Evolutionary conservation across 2,888 invertebrate genomes (phyloP), one percentile per base, ranked within the genome.

Genomic region (Megalurothrips usitatus): DNA sequence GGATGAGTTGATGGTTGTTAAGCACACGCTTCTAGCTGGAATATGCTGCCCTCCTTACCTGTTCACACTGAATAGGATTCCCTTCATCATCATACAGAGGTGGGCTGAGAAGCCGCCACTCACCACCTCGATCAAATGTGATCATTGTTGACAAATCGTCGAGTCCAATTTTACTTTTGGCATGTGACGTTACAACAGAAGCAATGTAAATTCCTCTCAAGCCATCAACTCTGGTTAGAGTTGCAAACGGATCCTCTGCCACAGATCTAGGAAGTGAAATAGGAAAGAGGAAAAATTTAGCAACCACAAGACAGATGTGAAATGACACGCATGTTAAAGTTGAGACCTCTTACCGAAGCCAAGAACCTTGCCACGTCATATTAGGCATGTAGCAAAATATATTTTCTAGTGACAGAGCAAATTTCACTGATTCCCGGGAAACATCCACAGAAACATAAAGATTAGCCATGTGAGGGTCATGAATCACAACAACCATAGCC

Each of bases 181-280:
- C 88, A 84, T 90, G 91, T 0, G 89, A 87, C 48, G 89, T 88
- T 1, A 96, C 91, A 86, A 93, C 92, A 0, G 96, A 96, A 0
- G 95, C 96, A 83, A 97, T 95, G 88, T 96, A 97, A 84, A 97
- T 94, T 0, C 97, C 97, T 79, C 92, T 90, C 80, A 97, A 88
- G 0, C 96, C 96, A 86, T 94, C 93, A 0, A 97, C 94, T 85
- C 93, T 94, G 87, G 96, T 95, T 0, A 97, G 88, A 86, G 97
- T 97, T 2, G 94, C 94, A 88, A 97, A 96, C 0, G 94, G 89
- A 83, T 95, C 94, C 83, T 94, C 93, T 0, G 93, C 91, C 10
- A 94, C 91, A 83, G 93, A 93, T 85, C 95, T 95, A 86, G 10
- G 89, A 58, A 58, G n/a, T 8, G 0, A 17, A 58, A 58, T n/a